Base-by-base conservation (phyloP, 2,797 vertebrate species). In the Podargus strigoides region DNA sequence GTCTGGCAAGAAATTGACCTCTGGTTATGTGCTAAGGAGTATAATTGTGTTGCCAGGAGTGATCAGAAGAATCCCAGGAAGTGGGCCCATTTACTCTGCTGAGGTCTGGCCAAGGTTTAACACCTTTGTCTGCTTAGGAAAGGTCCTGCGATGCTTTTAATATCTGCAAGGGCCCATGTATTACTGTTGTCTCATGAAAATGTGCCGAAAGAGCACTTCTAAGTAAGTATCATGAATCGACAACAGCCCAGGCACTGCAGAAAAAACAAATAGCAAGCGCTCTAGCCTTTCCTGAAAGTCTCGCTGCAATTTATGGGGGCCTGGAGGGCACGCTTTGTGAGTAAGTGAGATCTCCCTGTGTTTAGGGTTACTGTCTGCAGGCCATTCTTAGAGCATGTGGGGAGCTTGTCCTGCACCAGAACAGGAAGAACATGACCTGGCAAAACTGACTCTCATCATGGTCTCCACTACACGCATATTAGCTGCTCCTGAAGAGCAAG, bases 291-390 rank as follows among this genome's bases (percentile, higher is more conserved):
- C 85, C 30, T 72, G 64, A 73, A 44, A 10, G 39, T 73, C 27
- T 53, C n/a, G 62, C 56, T 91, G 42, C 74, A 87, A 89, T 93
- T 94, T 89, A 70, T 59, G 32, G 66, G n/a, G 24, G 46, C 58
- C n/a, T 56, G 56, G 12, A n/a, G 53, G 28, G 6, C 52, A 70
- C 10, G 1, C 36, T 46, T 85, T 8, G 4, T 30, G 32, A 59
- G 74, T 72, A 96, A 67, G 64, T 79, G 30, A 4, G 14, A 81
- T 81, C 59, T 82, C 49, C 36, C 75, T 55, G 13, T 2, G 24
- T 93, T 81, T 96, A 74, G 36, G 46, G 56, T 96, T 96, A 89
- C 94, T 85, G 68, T 62, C 83, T 79, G 62, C 62, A 75, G 49
- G 83, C 62, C 77, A 34, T 72, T 96, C 97, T 96, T 93, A 93